Percentiles rank a stretch among this genome's conserved stretches.
These are phyloP conservation scores for Oreocharis arfaki DNA, from an alignment of 2,113 vertebrate species.

Conservation along the genomic window DNA sequence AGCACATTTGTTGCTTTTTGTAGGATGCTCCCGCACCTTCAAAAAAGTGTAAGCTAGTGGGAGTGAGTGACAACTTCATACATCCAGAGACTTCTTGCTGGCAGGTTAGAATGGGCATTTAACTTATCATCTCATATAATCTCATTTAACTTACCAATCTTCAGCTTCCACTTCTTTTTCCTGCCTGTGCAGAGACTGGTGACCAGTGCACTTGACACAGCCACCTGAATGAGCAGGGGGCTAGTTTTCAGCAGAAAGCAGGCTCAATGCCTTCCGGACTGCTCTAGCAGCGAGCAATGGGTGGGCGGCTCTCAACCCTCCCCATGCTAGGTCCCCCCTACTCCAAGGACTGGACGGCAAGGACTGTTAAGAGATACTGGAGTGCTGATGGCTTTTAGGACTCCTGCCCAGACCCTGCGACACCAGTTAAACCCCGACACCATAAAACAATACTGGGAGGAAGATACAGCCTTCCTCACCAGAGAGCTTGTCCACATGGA, in stretches of 20 bases:
- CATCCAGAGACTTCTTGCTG: neutral
- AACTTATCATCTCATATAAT: neutral
- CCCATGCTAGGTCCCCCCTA: fast-evolving
- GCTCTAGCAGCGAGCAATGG: neutral
- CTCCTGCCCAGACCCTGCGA: neutral
- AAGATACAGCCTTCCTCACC: neutral
- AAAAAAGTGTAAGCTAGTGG: neutral
- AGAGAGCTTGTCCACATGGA: neutral
- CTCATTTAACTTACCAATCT: neutral
- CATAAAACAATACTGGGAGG: neutral
- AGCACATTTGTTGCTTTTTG: neutral
- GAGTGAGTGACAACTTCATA: neutral
- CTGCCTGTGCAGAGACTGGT: neutral
- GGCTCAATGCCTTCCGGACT: neutral
- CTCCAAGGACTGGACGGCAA: neutral
- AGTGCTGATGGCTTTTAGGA: neutral
- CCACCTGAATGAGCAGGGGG: neutral
- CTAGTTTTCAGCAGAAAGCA: neutral
- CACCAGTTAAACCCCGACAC: neutral
- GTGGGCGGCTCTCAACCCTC: neutral
- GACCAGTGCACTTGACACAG: neutral
- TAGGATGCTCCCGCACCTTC: neutral
- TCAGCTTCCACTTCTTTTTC: neutral
- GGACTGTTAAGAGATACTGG: neutral
- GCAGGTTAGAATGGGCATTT: neutral